phyloP scores from a whole-genome alignment of 2,113 vertebrate species.

The Thalassarche chlororhynchos region DNA sequence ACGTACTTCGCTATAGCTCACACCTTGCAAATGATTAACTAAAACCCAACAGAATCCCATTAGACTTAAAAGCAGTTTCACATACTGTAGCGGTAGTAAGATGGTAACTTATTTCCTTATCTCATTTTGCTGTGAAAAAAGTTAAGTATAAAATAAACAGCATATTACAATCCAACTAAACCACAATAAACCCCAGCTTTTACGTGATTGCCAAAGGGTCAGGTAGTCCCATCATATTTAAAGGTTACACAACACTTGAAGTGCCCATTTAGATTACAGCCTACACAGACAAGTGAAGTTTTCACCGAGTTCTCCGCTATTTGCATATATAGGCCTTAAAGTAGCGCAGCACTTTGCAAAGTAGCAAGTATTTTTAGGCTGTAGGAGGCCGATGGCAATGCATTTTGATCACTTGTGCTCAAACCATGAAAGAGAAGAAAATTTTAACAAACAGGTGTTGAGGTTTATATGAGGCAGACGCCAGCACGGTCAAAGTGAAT shows the following conservation, averaged over 20 bases:
- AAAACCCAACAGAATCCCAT: background rate
- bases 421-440: background rate
- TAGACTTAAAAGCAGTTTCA: background rate
- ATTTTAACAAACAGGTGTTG: background rate
- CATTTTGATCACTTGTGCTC: background rate
- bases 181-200: background rate
- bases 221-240: background rate
- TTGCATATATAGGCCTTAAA: background rate
- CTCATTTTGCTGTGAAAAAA: background rate
- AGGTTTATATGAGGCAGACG: background rate
- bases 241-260: background rate
- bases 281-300: background rate
- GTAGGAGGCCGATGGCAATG: background rate
- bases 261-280: background rate
- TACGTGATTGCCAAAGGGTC: background rate
- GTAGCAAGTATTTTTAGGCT: background rate
- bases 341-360: background rate
- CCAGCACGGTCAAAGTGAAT: background rate
- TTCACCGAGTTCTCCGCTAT: background rate
- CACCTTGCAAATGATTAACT: background rate
- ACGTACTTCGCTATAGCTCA: accelerated
- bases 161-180: background rate
- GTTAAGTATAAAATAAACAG: background rate
- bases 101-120: background rate
- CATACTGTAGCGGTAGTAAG: background rate